Base-by-base conservation (phyloP, 2,113 vertebrate species). In the Pleuronectes platessa region DNA sequence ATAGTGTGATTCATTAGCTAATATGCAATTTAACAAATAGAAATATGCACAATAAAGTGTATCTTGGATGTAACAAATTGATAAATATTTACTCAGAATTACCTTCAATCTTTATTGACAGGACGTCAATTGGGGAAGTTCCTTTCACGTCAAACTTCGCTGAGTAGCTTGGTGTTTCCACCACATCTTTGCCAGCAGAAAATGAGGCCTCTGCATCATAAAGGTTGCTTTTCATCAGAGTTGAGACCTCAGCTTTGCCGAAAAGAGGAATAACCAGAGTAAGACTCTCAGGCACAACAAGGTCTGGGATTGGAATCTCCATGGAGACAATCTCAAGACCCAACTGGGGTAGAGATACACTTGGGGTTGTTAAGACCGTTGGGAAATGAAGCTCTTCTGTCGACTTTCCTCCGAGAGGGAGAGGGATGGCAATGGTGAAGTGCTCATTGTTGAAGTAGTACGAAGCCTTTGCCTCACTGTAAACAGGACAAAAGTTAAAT, bases 381-480 rank as follows among this genome's bases (percentile, higher is more conserved):
- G 94, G 93, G 56, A 97, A 37, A 68, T 87, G 91, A 2, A 97
- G 87, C 20, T 97, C 95, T 71, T 86, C 54, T 0, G 93, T 95
- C 62, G 96, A 94, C 90, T 92, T 96, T 83, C 97, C 96, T 87
- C 96, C 97, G 83, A 96, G 94, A 69, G 95, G 97, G 62, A 99
- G 27, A 4, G 96, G 96, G 45, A 99, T 90, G 3, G 86, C 64
- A 72, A 98, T 68, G 47, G 86, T 86, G 71, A 95, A 61, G 76
- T 56, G 94, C 51, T 96, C 85, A 71, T 96, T 93, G 82, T 96
- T 97, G 12, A 96, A 95, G 60, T 79, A 66, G 83, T 97, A 96
- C 76, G 89, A 94, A 74, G 96, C 87, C 47, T 88, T 93, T 58
- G 95, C 93, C 45, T 97, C 94, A 71, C 98, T 99, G 90, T 86